phyloP scores from a whole-genome alignment of 2,888 invertebrate species.

The Melanostoma scalare region DNA sequence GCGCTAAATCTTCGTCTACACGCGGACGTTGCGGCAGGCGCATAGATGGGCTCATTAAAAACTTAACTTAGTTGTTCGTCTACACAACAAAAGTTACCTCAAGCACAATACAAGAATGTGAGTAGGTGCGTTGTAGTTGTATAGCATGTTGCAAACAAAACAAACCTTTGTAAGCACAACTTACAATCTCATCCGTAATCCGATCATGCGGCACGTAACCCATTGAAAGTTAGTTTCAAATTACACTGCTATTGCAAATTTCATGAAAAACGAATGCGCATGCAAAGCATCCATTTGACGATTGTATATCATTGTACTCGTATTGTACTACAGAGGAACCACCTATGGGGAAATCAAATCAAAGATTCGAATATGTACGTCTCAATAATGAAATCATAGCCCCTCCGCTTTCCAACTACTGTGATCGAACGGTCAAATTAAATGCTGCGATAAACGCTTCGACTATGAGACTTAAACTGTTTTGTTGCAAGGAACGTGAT shows the following conservation, averaged over 20 bases:
- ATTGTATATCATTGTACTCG: too few species aligned
- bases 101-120: conserved; percentile 22
- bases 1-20: too few species aligned
- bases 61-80: conserved; percentile 34
- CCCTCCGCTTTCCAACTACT: not conserved
- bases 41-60: not conserved
- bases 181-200: conserved; percentile 55
- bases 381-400: not conserved
- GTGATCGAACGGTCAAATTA: not conserved
- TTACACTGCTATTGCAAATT: conserved; percentile 26
- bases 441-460: too few species aligned
- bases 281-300: not conserved
- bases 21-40: too few species aligned
- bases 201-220: conserved; percentile 58
- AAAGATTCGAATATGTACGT: conserved; percentile 13
- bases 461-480: too few species aligned
- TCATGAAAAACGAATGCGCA: not conserved
- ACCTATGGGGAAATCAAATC: conserved; percentile 23
- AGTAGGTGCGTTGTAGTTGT: not conserved
- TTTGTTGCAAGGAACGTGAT: conserved; percentile 14
- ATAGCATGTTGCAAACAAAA: not conserved
- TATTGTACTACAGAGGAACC: not conserved
- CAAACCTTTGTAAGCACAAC: conserved; percentile 21
- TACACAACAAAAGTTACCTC: conserved; percentile 25
- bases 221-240: conserved; percentile 39